A percentile compares a stretch with the other conserved stretches of the same genome.
Evolutionary conservation across 2,797 vertebrate genomes (phyloP).

Genomic region (Myotis planiceps): DNA sequence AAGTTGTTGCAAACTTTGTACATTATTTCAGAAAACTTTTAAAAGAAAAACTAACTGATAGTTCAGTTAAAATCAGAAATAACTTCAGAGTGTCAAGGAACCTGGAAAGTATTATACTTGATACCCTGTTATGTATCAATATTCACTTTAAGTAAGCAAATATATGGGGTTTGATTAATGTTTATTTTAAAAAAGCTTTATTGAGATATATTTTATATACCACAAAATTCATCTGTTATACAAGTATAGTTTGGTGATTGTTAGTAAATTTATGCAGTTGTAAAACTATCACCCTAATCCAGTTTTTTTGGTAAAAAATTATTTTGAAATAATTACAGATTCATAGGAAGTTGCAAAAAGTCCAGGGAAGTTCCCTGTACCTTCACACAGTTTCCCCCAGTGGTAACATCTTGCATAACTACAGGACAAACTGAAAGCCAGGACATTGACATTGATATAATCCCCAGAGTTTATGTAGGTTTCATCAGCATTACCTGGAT

Average conservation of each 20-base stretch:
- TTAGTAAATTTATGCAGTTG: not conserved
- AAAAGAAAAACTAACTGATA: not conserved
- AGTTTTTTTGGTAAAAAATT: not conserved
- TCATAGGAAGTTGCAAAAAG: not conserved
- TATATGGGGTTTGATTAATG: not conserved
- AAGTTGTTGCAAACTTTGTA: constrained; percentile 7
- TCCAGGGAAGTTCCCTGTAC: not conserved
- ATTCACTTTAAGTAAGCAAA: not conserved
- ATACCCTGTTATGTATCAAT: not conserved
- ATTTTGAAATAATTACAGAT: not conserved
- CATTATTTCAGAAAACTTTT: constrained; percentile 6
- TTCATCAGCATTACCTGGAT: not conserved
- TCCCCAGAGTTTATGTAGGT: not conserved
- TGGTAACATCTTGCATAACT: not conserved
- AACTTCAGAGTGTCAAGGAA: not conserved
- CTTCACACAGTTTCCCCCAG: not conserved
- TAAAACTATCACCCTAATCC: not conserved
- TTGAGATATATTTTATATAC: not conserved
- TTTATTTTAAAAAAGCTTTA: not conserved
- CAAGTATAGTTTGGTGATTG: not conserved
- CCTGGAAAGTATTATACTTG: not conserved
- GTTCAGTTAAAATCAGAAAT: constrained; percentile 22
- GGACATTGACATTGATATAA: not conserved
- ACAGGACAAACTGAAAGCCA: not conserved
- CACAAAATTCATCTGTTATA: not conserved